Evolutionary conservation across 2,888 invertebrate species (phyloP), one percentile per base, ranked within the genome.

Genomic region (Endotricha flammealis): DNA sequence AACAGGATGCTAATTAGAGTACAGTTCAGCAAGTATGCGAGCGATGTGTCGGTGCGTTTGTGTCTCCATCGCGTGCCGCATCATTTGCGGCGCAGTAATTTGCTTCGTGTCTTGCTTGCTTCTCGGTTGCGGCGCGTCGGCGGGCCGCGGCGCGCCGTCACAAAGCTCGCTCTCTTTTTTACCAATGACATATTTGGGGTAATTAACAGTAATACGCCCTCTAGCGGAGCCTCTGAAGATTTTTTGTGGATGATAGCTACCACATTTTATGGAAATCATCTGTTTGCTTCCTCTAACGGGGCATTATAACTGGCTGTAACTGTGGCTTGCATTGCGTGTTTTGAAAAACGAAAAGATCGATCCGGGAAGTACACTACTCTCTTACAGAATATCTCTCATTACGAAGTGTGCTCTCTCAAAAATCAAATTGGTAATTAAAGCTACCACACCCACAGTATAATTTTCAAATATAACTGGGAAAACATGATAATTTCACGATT

Each of bases 131-230:
- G 53, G 41, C 20, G 44, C 47, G 53, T 47, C 51, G 44, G 31
- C 32, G 35, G 38, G 32, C 20, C 30, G 33, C 32, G 42, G 40
- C 42, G 49, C 36, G 39, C 29, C 36, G 34, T 34, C 42, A 38
- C 41, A 53, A 50, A 52, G 48, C 53, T n/a, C 41, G 42, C 23
- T 10, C 46, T 55, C 57, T 61, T 60, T 59, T 48, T 42, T 57
- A 55, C 49, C 52, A 41, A 47, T 48, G 59, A 69, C 74, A 78
- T 80, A 81, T 81, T 80, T 80, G 74, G 58, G 67, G 78, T 81
- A 81, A 82, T 82, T 82, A 83, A 76, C 80, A 75, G 72, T 65
- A 58, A 62, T 61, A 68, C 65, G 62, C 54, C 62, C 57, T 47
- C 36, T 41, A 50, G 57, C 72, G 70, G 65, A 36, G 46, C 52